These are phyloP conservation scores for Epinotia demarniana DNA, from an alignment of 2,888 invertebrate genomes.

Conservation along the genomic window DNA sequence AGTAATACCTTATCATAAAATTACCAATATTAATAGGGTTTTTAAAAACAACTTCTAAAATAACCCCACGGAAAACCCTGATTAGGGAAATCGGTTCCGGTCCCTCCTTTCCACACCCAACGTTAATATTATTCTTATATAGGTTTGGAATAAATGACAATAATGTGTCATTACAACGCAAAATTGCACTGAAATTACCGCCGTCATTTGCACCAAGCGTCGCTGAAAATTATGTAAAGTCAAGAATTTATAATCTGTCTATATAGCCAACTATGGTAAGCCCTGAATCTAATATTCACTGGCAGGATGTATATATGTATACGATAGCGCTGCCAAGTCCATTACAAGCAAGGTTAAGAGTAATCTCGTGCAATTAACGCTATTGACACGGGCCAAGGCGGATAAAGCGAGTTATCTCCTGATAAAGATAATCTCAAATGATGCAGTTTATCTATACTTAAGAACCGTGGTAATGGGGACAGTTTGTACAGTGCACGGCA, in stretches of 20 bases:
- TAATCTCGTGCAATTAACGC: constrained; percentile 24
- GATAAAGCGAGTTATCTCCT: constrained; percentile 20
- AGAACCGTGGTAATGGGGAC: not conserved
- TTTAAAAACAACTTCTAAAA: not conserved
- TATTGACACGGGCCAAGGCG: constrained; percentile 21
- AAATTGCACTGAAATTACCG: too few species aligned
- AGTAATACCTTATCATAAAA: not conserved
- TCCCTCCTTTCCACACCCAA: not conserved
- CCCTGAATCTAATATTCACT: constrained; percentile 12
- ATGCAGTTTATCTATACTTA: constrained; percentile 10
- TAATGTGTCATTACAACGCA: too few species aligned
- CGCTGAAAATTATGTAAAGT: too few species aligned
- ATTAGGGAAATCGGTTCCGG: not conserved
- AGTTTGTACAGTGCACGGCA: not conserved
- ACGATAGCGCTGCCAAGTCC: constrained; percentile 2
- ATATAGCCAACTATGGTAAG: not conserved
- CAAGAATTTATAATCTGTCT: too few species aligned
- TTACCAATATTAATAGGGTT: not conserved
- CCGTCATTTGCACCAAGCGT: too few species aligned
- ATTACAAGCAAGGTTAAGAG: constrained; percentile 27
- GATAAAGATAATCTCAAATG: constrained; percentile 21
- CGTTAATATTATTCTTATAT: too few species aligned
- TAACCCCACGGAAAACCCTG: too few species aligned
- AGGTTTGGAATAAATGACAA: too few species aligned
- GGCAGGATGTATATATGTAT: not conserved